These are phyloP conservation scores for Eurypyga helias DNA, from an alignment of 2,113 vertebrate genomes.

Conservation along the genomic window DNA sequence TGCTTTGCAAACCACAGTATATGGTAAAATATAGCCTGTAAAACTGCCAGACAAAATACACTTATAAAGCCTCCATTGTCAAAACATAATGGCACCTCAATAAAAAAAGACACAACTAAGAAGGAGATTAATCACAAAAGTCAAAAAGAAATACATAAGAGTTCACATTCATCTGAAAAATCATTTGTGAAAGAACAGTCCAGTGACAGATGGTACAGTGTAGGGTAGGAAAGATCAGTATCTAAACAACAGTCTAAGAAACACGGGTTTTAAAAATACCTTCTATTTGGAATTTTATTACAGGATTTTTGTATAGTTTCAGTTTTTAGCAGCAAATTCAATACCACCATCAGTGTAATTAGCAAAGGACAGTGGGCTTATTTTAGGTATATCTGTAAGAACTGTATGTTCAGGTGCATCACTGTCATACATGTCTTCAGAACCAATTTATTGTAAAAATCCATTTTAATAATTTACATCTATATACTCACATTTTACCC, in stretches of 20 bases:
- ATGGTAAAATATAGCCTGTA: background rate
- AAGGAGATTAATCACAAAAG: background rate
- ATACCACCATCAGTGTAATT: background rate
- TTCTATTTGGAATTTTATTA: background rate
- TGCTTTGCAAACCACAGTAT: background rate
- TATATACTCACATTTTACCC: background rate
- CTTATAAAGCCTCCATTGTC: background rate
- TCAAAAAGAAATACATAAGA: background rate
- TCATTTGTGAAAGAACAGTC: background rate
- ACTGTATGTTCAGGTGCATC: rapidly evolving
- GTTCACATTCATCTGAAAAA: background rate
- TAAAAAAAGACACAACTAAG: background rate
- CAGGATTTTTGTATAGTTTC: background rate
- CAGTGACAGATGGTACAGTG: background rate
- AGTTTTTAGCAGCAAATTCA: background rate
- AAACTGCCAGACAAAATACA: background rate
- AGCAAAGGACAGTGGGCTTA: background rate
- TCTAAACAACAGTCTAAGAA: background rate
- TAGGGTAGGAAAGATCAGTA: background rate
- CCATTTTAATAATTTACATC: background rate
- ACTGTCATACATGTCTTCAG: background rate
- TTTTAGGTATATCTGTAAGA: background rate
- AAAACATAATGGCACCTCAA: background rate
- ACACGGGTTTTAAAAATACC: background rate
- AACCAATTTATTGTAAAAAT: background rate